phyloP scores from a whole-genome alignment of 2,888 invertebrate species.

The Meghimatium bilineatum region DNA sequence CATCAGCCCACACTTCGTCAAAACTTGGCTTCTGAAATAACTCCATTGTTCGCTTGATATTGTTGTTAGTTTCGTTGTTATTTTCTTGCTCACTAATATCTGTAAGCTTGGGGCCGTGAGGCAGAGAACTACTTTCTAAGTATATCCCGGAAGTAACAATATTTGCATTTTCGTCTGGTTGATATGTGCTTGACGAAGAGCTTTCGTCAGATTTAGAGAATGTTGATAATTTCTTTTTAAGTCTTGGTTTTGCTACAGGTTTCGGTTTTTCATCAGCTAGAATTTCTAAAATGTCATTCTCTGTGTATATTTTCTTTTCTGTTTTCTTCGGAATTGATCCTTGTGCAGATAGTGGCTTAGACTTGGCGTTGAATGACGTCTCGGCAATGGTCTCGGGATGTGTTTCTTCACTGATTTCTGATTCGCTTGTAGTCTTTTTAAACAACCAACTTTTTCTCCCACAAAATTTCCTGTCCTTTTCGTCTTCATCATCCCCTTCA shows the following conservation, averaged over 20 bases:
- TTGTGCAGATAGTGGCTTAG: background rate
- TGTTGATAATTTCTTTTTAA: background rate
- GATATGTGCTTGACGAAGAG: background rate
- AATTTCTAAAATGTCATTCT: background rate
- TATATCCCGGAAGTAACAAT: background rate
- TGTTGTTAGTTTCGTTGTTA: background rate
- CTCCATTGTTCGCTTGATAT: background rate
- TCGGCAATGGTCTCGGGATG: background rate
- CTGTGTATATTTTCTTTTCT: background rate
- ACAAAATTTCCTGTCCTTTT: conserved; percentile 49
- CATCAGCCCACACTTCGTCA: conserved; percentile 31
- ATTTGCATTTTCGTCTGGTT: background rate
- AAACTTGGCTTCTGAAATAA: conserved; percentile 29
- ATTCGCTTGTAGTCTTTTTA: conserved; percentile 21
- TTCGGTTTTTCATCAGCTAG: background rate
- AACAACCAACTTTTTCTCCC: conserved; percentile 53
- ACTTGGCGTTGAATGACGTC: background rate
- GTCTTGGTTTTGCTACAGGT: conserved; percentile 1
- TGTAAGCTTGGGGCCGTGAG: background rate
- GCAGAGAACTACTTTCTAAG: background rate
- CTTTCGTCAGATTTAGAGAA: background rate
- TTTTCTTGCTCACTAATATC: background rate
- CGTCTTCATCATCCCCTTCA: conserved; percentile 45
- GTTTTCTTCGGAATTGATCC: background rate
- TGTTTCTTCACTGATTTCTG: background rate